Evolutionary conservation across 2,888 invertebrate genomes (phyloP).

Genomic region (Kryphioiulus occultus): DNA sequence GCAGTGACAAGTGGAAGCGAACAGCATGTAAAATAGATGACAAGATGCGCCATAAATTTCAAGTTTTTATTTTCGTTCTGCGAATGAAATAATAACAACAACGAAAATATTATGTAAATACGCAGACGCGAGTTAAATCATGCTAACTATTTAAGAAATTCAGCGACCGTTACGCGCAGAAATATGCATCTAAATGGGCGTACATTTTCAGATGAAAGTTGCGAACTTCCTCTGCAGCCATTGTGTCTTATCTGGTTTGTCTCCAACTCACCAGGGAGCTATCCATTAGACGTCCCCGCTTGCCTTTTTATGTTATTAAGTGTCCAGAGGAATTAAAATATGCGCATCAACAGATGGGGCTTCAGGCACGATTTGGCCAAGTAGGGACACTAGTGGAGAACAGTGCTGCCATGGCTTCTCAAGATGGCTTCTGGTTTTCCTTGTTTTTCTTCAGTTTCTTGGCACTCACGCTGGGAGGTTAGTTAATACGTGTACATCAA

Average conservation of each 20-base stretch:
- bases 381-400: not conserved
- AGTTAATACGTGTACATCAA: not conserved
- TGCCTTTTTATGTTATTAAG: slow-evolving; percentile 32
- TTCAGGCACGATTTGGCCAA: not conserved
- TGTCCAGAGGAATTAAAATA: slow-evolving; percentile 15
- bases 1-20: slow-evolving; percentile 35
- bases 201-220: slow-evolving; percentile 1
- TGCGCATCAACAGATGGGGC: slow-evolving; percentile 8
- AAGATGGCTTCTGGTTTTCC: not conserved
- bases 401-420: not conserved
- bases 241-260: slow-evolving; percentile 40
- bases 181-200: slow-evolving; percentile 16
- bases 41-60: slow-evolving; percentile 20
- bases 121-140: slow-evolving; percentile 36
- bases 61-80: slow-evolving; percentile 38
- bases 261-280: slow-evolving; percentile 40
- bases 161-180: slow-evolving; percentile 25
- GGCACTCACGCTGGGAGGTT: not conserved
- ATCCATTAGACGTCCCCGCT: slow-evolving; percentile 39
- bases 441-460: not conserved
- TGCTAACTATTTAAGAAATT: slow-evolving; percentile 38
- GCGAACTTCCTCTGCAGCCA: slow-evolving; percentile 9
- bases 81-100: slow-evolving; percentile 40
- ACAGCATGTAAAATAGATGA: slow-evolving; percentile 40
- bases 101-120: slow-evolving; percentile 40